These are phyloP conservation scores for Nyctalus aviator DNA, from an alignment of 2,797 vertebrate species.

Conservation along the genomic window DNA sequence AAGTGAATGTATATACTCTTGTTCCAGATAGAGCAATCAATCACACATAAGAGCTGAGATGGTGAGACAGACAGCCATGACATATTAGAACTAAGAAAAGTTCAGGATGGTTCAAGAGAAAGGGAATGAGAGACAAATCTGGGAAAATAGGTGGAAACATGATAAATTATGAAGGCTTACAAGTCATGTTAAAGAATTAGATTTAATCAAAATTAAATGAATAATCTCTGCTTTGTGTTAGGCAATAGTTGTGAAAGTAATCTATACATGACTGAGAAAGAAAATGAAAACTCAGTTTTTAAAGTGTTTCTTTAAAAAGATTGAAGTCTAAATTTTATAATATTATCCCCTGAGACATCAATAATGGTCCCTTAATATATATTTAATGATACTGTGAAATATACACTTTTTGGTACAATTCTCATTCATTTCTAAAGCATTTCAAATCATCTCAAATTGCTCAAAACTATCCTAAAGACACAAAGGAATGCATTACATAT, in stretches of 20 bases:
- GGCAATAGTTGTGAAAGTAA: background rate
- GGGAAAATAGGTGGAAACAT: background rate
- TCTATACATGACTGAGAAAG: background rate
- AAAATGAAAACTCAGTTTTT: constrained; percentile 18
- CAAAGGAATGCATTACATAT: constrained; percentile 13
- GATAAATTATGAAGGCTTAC: background rate
- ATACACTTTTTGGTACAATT: background rate
- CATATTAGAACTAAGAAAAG: background rate
- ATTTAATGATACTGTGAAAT: constrained; percentile 16
- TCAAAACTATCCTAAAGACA: constrained; percentile 13
- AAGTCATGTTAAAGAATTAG: background rate
- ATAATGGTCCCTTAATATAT: background rate
- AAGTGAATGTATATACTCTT: background rate
- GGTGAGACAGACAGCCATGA: background rate
- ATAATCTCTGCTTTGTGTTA: background rate
- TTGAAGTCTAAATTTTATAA: constrained; percentile 23
- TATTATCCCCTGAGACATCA: background rate
- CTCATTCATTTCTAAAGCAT: background rate
- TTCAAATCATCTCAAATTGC: background rate
- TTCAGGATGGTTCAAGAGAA: background rate
- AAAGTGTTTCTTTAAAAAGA: constrained; percentile 42
- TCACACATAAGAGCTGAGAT: background rate
- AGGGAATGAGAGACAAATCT: background rate
- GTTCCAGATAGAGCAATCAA: background rate
- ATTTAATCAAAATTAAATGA: background rate